Percentiles rank a stretch among this genome's conserved stretches.
Conservation (phyloP, 2,888 invertebrate genomes). For the Alentia gelatinosa region DNA sequence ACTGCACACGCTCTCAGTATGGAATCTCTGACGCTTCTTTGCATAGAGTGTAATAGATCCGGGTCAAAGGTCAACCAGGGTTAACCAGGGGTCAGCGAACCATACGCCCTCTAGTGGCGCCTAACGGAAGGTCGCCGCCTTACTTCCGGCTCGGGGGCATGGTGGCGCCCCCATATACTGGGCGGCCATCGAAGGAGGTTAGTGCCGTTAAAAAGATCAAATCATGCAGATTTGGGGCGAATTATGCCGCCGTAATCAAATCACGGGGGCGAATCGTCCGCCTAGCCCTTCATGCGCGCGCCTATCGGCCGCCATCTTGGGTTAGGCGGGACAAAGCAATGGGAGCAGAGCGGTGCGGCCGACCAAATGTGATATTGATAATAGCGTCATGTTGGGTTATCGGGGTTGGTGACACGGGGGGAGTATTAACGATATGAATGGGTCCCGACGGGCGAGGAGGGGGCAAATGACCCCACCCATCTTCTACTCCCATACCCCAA, state of each 20-base stretch:
- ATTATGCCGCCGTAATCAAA: conserved; percentile 47
- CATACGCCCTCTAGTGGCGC: background rate
- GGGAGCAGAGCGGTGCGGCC: background rate
- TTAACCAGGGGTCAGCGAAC: conserved; percentile 39
- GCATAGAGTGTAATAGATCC: background rate
- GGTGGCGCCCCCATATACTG: conserved; percentile 31
- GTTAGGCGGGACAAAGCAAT: background rate
- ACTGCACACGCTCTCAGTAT: too few relatives aligned
- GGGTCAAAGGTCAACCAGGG: conserved; percentile 45
- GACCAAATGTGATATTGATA: conserved; percentile 48
- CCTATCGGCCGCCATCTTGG: conserved; percentile 23
- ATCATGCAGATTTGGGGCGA: conserved; percentile 50
- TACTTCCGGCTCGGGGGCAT: conserved; percentile 25
- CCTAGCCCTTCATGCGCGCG: background rate
- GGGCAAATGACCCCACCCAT: background rate
- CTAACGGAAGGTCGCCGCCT: background rate
- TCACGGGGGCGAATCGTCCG: background rate
- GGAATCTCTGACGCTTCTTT: conserved; percentile 9
- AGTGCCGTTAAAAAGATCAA: conserved; percentile 44
- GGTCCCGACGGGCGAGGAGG: background rate
- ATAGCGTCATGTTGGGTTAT: conserved; percentile 15
- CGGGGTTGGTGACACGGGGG: background rate
- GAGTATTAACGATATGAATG: background rate
- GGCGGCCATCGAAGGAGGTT: conserved; percentile 31
- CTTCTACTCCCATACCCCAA: too few relatives aligned